Conservation (phyloP, 2,888 invertebrate species). For the Polymixis lichenea region DNA sequence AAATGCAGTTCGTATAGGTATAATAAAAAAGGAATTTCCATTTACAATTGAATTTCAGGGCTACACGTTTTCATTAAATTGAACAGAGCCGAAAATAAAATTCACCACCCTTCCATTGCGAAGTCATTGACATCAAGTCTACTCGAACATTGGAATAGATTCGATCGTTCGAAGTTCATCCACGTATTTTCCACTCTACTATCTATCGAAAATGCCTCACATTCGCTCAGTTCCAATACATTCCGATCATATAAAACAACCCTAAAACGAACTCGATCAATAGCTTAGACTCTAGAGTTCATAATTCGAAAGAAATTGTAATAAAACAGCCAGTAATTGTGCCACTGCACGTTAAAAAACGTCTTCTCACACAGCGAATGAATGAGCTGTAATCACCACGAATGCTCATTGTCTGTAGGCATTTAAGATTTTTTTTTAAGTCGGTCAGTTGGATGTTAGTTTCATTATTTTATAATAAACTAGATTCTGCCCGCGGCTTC, state of each 20-base stretch:
- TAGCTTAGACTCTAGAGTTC: slow-evolving; percentile 4
- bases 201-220: slow-evolving; percentile 37
- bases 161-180: slow-evolving; percentile 42
- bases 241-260: slow-evolving; percentile 40
- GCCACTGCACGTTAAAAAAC: neutral
- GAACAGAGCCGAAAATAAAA: slow-evolving; percentile 45
- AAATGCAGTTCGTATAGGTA: slow-evolving; percentile 6
- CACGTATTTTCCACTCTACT: slow-evolving; percentile 46
- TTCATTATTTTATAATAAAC: neutral
- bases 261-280: slow-evolving; percentile 29
- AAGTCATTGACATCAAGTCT: slow-evolving; percentile 54
- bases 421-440: neutral
- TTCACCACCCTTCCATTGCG: slow-evolving; percentile 17
- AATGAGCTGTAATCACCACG: neutral
- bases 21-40: slow-evolving; percentile 31
- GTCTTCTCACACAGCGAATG: neutral
- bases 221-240: slow-evolving; percentile 41
- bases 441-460: neutral
- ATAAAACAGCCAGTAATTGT: neutral
- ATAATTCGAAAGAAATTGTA: slow-evolving; percentile 14
- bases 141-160: slow-evolving; percentile 39
- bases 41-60: slow-evolving; percentile 41
- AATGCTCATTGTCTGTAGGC: neutral
- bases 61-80: slow-evolving; percentile 47
- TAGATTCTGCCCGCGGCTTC: too few species aligned